Conservation (phyloP, 2,797 vertebrate genomes). For the Morelia viridis region DNA sequence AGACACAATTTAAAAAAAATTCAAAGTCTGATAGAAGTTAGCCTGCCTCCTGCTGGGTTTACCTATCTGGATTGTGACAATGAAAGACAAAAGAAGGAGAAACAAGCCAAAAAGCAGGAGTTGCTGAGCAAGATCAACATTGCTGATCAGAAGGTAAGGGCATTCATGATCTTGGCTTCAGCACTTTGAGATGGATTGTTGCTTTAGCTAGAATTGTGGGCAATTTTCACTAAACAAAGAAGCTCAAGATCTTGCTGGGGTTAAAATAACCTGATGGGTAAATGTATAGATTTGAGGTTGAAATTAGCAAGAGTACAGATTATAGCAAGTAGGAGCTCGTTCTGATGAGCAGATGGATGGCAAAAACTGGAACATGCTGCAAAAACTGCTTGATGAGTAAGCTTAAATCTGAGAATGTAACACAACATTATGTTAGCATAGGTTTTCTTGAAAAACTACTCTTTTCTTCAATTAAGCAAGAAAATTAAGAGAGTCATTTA, state of each 20-base stretch:
- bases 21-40: conserved; percentile 43
- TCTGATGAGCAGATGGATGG: neutral
- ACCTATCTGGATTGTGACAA: conserved; percentile 38
- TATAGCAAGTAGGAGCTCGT: neutral
- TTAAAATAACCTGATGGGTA: conserved; percentile 1
- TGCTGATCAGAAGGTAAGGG: conserved; percentile 70
- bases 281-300: neutral
- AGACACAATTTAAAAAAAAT: conserved; percentile 65
- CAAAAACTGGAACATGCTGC: neutral
- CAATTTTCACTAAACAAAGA: neutral
- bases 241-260: neutral
- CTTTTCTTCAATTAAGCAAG: neutral
- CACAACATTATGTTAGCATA: neutral
- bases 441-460: neutral
- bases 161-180: conserved; percentile 37
- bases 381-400: neutral
- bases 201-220: neutral
- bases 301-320: neutral
- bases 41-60: conserved; percentile 34
- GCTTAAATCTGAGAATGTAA: neutral
- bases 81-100: conserved; percentile 64
- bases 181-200: conserved; percentile 9
- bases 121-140: conserved; percentile 63
- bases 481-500: neutral
- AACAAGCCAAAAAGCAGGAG: conserved; percentile 62